Conservation (phyloP, 2,113 vertebrate species). For the Jaculus jaculus region DNA sequence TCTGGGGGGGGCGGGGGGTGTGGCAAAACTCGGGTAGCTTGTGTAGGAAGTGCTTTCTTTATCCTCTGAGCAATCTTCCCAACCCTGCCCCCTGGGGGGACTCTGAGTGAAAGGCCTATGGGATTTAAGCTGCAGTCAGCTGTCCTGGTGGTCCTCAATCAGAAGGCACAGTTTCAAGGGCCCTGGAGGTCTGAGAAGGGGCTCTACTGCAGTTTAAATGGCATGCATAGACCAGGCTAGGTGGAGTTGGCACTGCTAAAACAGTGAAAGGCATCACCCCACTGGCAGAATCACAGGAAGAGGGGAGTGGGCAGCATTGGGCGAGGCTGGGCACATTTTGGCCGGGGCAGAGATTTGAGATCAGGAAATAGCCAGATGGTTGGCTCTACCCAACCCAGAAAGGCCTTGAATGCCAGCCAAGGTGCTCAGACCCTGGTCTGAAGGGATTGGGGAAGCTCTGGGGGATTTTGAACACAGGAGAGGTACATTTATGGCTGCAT, state of each 20-base stretch:
- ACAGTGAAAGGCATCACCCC: neutral
- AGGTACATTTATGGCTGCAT: neutral
- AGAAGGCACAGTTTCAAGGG: neutral
- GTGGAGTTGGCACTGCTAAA: neutral
- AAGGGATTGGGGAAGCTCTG: neutral
- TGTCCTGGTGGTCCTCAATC: neutral
- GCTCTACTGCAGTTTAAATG: neutral
- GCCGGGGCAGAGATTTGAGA: neutral
- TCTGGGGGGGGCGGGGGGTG: too few relatives aligned
- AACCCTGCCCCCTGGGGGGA: too few relatives aligned
- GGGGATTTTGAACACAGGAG: neutral
- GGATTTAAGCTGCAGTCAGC: neutral
- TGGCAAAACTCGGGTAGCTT: too few relatives aligned
- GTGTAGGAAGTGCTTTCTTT: too few relatives aligned
- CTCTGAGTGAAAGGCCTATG: neutral
- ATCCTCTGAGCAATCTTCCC: too few relatives aligned
- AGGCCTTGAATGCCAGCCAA: neutral
- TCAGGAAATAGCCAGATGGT: neutral
- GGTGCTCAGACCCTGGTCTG: neutral
- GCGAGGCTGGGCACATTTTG: neutral
- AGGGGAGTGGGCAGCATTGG: neutral
- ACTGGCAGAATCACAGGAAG: neutral
- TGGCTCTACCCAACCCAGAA: neutral
- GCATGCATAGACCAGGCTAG: neutral
- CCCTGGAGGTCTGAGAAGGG: neutral